Evolutionary conservation across 1,140 invertebrate genomes (phyloP).

Genomic region (Drosophila parabipectinata): DNA sequence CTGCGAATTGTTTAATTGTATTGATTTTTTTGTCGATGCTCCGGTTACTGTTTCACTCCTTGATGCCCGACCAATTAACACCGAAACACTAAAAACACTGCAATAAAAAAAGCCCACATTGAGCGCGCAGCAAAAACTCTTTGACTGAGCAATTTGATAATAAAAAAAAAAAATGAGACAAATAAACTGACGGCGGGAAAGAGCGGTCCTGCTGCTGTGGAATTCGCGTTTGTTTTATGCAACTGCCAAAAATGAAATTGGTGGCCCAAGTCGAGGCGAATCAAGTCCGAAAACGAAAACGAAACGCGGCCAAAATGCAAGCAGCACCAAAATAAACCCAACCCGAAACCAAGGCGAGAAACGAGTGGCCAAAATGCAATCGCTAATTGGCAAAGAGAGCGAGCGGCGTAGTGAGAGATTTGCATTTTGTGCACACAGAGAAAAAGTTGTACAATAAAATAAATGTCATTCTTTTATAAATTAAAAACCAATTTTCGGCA

Average conservation of each 20-base stretch:
- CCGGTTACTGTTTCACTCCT: conserved; percentile 1
- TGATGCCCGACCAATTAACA: conserved; percentile 40
- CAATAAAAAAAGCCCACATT: conserved; percentile 18
- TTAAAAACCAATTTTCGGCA: too few species aligned
- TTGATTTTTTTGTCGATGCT: conserved; percentile 34
- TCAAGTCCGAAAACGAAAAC: conserved; percentile 44
- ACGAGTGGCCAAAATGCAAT: conserved; percentile 57
- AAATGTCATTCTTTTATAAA: too few species aligned
- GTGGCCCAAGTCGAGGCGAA: conserved; percentile 36
- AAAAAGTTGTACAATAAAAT: not conserved
- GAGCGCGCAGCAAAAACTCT: conserved; percentile 25
- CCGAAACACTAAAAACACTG: conserved; percentile 35
- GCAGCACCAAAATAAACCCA: conserved; percentile 78
- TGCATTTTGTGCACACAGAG: not conserved
- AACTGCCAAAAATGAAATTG: conserved; percentile 65
- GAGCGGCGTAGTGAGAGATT: conserved; percentile 5
- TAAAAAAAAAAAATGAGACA: conserved; percentile 28
- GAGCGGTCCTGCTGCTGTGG: conserved; percentile 24
- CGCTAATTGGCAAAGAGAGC: conserved; percentile 55
- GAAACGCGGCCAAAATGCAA: conserved; percentile 74
- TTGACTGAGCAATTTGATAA: conserved; percentile 10
- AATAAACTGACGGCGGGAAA: not conserved
- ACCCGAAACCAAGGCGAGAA: conserved; percentile 42
- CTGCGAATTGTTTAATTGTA: conserved; percentile 28
- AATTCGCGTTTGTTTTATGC: conserved; percentile 73